Conservation (phyloP, 2,113 vertebrate species). For the Halichoerus grypus region DNA sequence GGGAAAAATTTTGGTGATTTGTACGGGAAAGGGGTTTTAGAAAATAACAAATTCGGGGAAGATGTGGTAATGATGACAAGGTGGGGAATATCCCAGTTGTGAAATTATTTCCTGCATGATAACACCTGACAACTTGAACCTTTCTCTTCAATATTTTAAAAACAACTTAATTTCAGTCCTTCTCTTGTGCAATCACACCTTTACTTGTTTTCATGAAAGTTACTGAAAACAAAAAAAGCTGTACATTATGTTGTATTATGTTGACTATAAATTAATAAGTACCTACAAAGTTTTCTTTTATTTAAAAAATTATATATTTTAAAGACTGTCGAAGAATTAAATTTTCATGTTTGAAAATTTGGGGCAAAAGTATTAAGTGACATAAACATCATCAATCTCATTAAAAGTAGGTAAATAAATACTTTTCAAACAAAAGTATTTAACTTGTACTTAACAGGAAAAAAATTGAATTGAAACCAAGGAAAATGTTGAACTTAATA, state of each 20-base stretch:
- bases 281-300: neutral
- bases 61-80: neutral
- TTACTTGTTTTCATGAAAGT: constrained; percentile 22
- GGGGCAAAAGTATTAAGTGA: neutral
- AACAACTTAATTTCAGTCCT: neutral
- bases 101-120: constrained; percentile 18
- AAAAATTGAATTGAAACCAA: neutral
- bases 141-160: neutral
- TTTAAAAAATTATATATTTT: neutral
- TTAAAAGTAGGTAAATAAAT: neutral
- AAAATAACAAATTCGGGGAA: neutral
- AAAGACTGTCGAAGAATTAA: neutral
- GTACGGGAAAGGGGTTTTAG: constrained; percentile 30
- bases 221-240: neutral
- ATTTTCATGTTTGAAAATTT: constrained; percentile 22
- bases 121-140: neutral
- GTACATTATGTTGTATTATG: neutral
- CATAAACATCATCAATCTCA: neutral
- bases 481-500: constrained; percentile 19
- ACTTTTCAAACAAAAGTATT: neutral
- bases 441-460: neutral
- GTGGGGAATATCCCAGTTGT: constrained; percentile 26
- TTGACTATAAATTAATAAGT: neutral
- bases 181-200: neutral
- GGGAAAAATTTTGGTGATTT: neutral